Conservation (phyloP, 2,113 vertebrate species). For the Grantiella picta region DNA sequence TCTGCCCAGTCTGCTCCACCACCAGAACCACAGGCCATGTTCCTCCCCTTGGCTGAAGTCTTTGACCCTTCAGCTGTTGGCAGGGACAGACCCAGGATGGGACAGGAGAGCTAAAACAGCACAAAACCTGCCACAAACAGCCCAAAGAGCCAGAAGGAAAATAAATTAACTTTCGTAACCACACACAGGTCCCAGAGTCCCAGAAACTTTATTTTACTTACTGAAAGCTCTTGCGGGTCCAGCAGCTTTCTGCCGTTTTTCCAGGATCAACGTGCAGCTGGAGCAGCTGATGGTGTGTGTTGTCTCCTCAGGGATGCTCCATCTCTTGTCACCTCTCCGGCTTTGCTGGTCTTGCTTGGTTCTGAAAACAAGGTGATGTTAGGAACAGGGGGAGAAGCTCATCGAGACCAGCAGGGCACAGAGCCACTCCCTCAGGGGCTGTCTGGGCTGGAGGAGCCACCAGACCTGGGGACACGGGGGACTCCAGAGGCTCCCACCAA, state of each 20-base stretch:
- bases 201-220: neutral
- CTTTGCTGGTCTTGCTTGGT: conserved; percentile 11
- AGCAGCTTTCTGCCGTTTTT: neutral
- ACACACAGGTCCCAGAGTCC: neutral
- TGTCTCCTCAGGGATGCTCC: conserved; percentile 3
- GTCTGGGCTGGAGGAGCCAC: neutral
- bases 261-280: neutral
- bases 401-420: neutral
- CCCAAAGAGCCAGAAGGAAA: neutral
- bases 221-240: neutral
- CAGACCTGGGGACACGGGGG: neutral
- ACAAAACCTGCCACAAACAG: neutral
- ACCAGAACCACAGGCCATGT: neutral
- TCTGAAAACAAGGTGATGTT: neutral
- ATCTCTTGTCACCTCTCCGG: neutral
- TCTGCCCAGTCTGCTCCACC: neutral
- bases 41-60: neutral
- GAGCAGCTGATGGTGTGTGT: conserved; percentile 18
- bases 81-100: neutral
- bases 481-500: accelerated
- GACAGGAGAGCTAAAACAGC: neutral
- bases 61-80: neutral
- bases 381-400: neutral
- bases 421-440: no score
- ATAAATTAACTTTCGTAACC: neutral